A percentile compares a stretch with the other conserved stretches of the same genome.
These are phyloP conservation scores for Pantherophis guttatus DNA, from an alignment of 2,113 vertebrate species.

Conservation along the genomic window DNA sequence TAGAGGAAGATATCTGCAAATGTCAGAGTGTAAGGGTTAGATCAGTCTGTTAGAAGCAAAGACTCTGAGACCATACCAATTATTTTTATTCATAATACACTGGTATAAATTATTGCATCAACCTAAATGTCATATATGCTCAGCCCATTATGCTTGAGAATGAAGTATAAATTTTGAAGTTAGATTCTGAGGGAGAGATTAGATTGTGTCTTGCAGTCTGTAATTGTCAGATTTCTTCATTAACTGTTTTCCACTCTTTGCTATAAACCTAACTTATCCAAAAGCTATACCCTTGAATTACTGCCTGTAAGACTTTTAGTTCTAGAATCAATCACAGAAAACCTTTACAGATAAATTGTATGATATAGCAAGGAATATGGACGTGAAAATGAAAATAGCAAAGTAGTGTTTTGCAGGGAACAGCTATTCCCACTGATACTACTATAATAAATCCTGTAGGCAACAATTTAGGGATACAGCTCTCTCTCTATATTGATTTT, in stretches of 20 bases:
- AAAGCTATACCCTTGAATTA: background rate
- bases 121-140: background rate
- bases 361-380: background rate
- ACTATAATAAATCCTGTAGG: background rate
- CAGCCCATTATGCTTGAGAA: background rate
- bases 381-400: background rate
- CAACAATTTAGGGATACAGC: background rate
- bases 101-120: background rate
- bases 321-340: background rate
- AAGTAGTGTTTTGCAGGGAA: background rate
- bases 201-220: background rate
- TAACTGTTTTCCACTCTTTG: background rate
- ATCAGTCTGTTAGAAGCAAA: background rate
- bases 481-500: background rate
- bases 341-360: background rate
- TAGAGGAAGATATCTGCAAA: background rate
- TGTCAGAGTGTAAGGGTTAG: background rate
- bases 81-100: background rate
- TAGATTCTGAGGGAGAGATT: background rate
- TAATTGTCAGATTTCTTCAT: background rate
- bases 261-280: background rate
- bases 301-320: background rate
- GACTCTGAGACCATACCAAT: background rate
- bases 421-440: background rate
- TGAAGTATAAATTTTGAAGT: background rate